Conservation (phyloP, 2,113 vertebrate genomes). For the Motacilla alba region DNA sequence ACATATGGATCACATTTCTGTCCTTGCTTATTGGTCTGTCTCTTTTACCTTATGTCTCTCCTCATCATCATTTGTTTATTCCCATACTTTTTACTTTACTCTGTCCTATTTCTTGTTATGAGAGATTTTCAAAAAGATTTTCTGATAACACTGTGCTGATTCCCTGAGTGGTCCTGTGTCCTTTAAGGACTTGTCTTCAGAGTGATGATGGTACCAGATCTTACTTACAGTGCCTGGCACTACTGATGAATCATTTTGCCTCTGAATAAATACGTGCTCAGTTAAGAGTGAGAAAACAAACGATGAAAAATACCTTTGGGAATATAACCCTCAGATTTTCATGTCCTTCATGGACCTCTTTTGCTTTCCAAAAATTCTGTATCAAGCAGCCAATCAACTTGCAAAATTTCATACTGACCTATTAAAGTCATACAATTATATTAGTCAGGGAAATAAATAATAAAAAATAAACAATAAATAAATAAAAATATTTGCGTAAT, state of each 20-base stretch:
- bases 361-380: background rate
- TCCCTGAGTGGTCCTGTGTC: background rate
- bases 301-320: background rate
- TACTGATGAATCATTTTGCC: background rate
- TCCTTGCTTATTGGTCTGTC: background rate
- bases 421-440: background rate
- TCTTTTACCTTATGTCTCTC: background rate
- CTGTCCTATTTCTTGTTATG: background rate
- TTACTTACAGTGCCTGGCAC: background rate
- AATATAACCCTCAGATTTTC: background rate
- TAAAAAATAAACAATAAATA: background rate
- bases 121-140: background rate
- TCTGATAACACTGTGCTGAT: background rate
- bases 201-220: background rate
- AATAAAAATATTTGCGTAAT: no score
- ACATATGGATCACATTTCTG: rapidly evolving
- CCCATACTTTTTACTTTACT: background rate
- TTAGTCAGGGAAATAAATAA: background rate
- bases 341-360: background rate
- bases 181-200: background rate
- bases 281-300: background rate
- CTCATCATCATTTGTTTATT: background rate
- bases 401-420: background rate
- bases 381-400: background rate
- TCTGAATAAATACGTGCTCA: background rate